phyloP scores from a whole-genome alignment of 2,113 vertebrate species.

The Istiophorus platypterus region DNA sequence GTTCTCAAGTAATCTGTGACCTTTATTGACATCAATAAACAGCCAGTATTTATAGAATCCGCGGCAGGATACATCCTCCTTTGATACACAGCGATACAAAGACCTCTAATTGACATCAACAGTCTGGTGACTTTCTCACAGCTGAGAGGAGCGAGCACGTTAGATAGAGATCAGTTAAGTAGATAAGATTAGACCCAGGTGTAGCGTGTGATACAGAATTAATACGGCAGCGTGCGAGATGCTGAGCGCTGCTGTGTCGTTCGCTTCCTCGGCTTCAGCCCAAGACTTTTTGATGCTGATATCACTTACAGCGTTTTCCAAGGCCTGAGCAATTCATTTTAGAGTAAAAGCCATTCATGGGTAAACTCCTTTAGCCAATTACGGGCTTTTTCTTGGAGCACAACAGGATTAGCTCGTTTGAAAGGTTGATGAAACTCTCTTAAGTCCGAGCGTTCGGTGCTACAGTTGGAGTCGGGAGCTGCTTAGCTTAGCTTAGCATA shows the following conservation, averaged over 20 bases:
- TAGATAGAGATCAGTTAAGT: constrained; percentile 20
- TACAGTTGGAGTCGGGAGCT: no score
- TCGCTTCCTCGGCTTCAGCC: neutral
- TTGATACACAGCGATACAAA: neutral
- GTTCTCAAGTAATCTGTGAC: neutral
- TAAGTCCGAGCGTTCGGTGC: no score
- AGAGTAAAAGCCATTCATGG: no score
- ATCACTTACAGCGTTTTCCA: neutral
- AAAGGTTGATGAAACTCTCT: no score
- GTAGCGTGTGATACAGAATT: neutral
- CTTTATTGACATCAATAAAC: constrained; percentile 7
- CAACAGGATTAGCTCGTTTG: no score
- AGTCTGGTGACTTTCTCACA: neutral
- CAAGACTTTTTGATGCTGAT: neutral
- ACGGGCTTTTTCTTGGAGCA: no score
- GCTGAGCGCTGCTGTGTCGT: neutral
- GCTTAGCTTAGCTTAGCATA: no score
- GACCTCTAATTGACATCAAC: neutral
- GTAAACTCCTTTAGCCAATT: no score
- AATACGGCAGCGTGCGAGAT: neutral
- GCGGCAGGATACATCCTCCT: no score
- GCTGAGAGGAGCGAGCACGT: neutral
- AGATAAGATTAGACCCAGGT: neutral
- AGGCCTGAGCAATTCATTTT: neutral
- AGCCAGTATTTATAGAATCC: neutral